Evolutionary conservation across 1,140 invertebrate species (phyloP).

Genomic region (Heliconius melpomene): DNA sequence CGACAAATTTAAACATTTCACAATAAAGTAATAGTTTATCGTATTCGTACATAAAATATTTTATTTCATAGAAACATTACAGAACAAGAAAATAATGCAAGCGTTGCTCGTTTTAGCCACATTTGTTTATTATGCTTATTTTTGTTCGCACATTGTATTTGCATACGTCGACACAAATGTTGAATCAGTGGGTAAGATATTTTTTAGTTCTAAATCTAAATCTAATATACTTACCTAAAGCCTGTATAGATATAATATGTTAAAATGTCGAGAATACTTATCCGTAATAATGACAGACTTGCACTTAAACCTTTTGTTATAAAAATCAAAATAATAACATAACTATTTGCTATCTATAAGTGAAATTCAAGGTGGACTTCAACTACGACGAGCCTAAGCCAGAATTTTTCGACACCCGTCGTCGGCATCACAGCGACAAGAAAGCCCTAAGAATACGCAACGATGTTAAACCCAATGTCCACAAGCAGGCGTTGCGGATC

Average conservation of each 20-base stretch:
- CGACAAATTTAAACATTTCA: neutral
- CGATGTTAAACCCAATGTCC: constrained; percentile 34
- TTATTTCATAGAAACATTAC: neutral
- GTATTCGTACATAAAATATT: neutral
- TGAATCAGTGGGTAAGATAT: constrained; percentile 37
- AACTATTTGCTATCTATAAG: constrained; percentile 27
- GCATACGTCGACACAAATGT: neutral
- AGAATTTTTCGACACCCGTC: constrained; percentile 21
- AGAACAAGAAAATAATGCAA: constrained; percentile 8
- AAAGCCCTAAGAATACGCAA: constrained; percentile 51
- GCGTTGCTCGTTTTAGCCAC: neutral
- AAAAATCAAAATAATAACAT: neutral
- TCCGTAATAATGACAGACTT: neutral
- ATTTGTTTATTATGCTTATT: neutral
- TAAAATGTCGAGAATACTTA: neutral
- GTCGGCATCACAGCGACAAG: constrained; percentile 37
- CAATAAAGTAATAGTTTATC: neutral
- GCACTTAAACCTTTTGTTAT: too few relatives aligned
- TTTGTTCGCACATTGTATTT: neutral
- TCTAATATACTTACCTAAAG: neutral
- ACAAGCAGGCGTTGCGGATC: constrained; percentile 48
- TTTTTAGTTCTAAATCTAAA: neutral
- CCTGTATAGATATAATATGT: neutral
- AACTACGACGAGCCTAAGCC: constrained; percentile 25
- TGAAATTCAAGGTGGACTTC: constrained; percentile 45